phyloP scores from a whole-genome alignment of 1,140 invertebrate genomes.

The Melipona quadrifasciata region DNA sequence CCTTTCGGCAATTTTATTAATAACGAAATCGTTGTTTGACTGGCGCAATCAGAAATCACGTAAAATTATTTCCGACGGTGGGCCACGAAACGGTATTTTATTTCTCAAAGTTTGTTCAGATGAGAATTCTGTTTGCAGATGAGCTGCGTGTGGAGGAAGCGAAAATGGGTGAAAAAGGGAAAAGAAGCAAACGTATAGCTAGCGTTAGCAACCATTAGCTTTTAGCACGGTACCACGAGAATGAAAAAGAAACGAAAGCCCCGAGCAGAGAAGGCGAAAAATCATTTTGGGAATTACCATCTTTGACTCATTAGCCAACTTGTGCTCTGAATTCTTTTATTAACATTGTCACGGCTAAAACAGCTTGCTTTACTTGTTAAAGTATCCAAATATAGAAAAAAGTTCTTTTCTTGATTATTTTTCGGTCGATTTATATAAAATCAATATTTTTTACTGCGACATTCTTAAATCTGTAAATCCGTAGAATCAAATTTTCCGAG shows the following conservation, averaged over 20 bases:
- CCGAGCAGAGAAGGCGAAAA: conserved; percentile 48
- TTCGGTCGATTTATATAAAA: rapidly evolving
- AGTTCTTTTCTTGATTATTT: not conserved
- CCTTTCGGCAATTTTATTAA: not conserved
- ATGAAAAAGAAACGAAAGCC: conserved; percentile 42
- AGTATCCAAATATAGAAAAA: not conserved
- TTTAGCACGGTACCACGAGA: conserved; percentile 67
- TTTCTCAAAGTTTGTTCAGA: conserved; percentile 70
- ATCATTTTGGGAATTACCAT: conserved; percentile 76
- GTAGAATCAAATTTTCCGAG: not conserved
- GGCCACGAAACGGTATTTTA: conserved; percentile 50
- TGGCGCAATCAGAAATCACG: not conserved
- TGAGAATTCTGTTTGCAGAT: conserved; percentile 46
- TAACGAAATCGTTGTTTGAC: not conserved
- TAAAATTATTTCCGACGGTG: conserved; percentile 11
- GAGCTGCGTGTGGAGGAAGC: conserved; percentile 33
- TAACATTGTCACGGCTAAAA: conserved; percentile 42
- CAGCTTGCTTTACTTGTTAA: conserved; percentile 36
- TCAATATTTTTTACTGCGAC: not conserved
- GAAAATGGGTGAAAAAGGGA: conserved; percentile 62
- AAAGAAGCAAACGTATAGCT: conserved; percentile 49
- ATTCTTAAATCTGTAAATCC: no score
- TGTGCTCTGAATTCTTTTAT: conserved; percentile 73
- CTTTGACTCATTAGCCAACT: conserved; percentile 70
- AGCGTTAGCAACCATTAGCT: conserved; percentile 69